phyloP scores from a whole-genome alignment of 2,888 invertebrate genomes.

The Taphrorychus bicolor region DNA sequence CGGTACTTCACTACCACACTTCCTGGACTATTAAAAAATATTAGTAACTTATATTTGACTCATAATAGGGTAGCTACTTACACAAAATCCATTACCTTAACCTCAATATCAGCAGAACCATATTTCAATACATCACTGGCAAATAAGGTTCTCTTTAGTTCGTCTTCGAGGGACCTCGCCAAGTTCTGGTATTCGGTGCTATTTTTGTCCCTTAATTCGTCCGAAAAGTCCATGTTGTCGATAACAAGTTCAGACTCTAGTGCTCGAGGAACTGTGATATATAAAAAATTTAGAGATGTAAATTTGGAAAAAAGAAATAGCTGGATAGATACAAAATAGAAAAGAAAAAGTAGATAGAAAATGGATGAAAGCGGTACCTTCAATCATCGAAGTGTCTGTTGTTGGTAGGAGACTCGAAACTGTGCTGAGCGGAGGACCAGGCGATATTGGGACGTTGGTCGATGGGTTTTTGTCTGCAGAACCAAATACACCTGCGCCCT shows the following conservation, averaged over 20 bases:
- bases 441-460: conserved; percentile 52
- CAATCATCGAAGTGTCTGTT: conserved; percentile 64
- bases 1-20: conserved; percentile 72
- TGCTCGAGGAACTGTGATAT: conserved; percentile 75
- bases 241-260: conserved; percentile 73
- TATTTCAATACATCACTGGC: conserved; percentile 62
- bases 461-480: too few species aligned
- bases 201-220: conserved; percentile 66
- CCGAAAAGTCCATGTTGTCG: conserved; percentile 70
- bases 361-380: too few species aligned
- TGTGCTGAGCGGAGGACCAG: conserved; percentile 55
- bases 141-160: conserved; percentile 67
- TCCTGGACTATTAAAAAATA: conserved; percentile 63
- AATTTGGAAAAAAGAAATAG: background rate
- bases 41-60: background rate
- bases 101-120: conserved; percentile 64
- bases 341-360: too few species aligned
- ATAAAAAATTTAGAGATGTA: too few species aligned
- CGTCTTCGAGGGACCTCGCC: conserved; percentile 65
- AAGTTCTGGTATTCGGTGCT: conserved; percentile 70
- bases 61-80: conserved; percentile 49
- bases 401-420: conserved; percentile 55
- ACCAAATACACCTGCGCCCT: conserved; percentile 59
- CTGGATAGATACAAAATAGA: too few species aligned
- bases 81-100: conserved; percentile 70